Evolutionary conservation across 1,140 invertebrate genomes (phyloP), one percentile per base, ranked within the genome.

Genomic region (Maconellicoccus hirsutus): DNA sequence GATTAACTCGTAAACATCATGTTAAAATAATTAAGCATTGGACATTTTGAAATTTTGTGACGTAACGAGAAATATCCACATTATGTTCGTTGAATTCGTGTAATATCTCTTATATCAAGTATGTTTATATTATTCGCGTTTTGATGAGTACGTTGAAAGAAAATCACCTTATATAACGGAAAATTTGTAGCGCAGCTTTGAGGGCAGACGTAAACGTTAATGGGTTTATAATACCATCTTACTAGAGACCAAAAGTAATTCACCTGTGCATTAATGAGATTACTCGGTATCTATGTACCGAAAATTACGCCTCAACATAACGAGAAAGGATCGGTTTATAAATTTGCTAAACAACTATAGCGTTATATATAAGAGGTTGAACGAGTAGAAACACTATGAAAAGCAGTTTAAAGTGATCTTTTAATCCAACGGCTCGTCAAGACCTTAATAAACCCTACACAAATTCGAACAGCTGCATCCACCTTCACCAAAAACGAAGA

Each of bases 341-440:
- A 66, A 66, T 66, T 66, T 66, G 61, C 25, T 66, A 66, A 66
- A 66, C 61, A 66, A 66, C 61, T 19, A 23, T 23, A 66, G 61
- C 25, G 25, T 66, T 66, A 66, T 66, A 66, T 66, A 19, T 23
- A 66, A 26, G 25, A 22, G 61, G 8, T 25, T 66, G 61, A 66
- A 8, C 10, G 25, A 25, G 61, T 66, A 66, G 19, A 66, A 66
- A 19, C 25, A 66, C 61, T 19, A 19, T 66, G 61, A 66, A 66
- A 66, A 66, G 61, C 10, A 66, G 61, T 66, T 66, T 66, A 66
- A 66, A 66, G 61, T 66, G 61, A 66, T 66, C 61, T 66, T 66
- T 66, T 66, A 66, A 66, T 66, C 61, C 61, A 23, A 26, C 25
- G 22, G 61, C 61, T 66, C 61, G 61, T 66, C 61, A 25, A 26